Conservation (phyloP, 2,797 vertebrate genomes). For the Arctocebus calabarensis region DNA sequence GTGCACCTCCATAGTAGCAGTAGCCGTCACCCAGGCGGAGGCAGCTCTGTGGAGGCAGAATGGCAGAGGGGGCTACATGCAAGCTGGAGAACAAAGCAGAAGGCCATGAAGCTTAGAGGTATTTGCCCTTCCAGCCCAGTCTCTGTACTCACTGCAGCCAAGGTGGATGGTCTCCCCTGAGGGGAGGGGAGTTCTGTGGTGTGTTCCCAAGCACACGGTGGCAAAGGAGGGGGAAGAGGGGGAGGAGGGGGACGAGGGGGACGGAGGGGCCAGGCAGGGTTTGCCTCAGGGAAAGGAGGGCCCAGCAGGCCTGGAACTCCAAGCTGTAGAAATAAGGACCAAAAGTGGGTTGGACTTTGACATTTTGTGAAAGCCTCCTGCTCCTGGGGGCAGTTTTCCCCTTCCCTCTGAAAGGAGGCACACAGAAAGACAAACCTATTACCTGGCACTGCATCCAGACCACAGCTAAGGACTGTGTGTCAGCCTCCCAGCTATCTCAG, state of each 20-base stretch:
- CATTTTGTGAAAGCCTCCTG: background rate
- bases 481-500: background rate
- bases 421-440: background rate
- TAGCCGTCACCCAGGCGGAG: background rate
- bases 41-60: too few relatives aligned
- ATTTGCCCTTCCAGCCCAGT: background rate
- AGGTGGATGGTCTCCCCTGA: background rate
- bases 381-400: background rate
- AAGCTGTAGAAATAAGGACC: background rate
- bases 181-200: rapidly evolving
- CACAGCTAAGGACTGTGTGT: background rate
- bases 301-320: background rate
- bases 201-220: background rate
- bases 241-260: too few relatives aligned
- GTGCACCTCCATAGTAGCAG: background rate
- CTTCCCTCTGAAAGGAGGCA: background rate
- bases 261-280: background rate
- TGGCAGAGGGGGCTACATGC: rapidly evolving
- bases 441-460: background rate
- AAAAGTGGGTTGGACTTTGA: background rate
- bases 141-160: background rate
- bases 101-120: background rate
- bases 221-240: too few relatives aligned
- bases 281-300: background rate
- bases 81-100: background rate